phyloP scores from a whole-genome alignment of 1,140 invertebrate genomes.

The Habropoda laboriosa region DNA sequence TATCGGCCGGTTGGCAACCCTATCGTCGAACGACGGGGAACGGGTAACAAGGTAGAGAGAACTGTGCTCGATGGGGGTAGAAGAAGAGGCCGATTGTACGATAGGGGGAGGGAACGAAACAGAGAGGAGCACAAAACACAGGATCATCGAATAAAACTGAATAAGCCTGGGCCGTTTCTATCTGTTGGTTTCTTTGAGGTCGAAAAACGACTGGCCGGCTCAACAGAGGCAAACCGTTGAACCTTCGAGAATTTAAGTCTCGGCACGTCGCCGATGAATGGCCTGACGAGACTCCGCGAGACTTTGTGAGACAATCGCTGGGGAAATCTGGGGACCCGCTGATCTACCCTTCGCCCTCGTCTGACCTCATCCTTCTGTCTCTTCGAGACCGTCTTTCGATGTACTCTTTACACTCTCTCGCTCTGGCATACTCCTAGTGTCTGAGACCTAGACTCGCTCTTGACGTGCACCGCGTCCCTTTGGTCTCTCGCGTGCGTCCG shows the following conservation, averaged over 20 bases:
- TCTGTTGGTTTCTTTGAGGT: slow-evolving; percentile 35
- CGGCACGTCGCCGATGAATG: slow-evolving; percentile 81
- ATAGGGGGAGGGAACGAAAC: background rate
- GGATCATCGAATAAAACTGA: slow-evolving; percentile 54
- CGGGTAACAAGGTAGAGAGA: slow-evolving; percentile 65
- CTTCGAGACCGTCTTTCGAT: slow-evolving; percentile 6
- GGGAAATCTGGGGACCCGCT: slow-evolving; percentile 79
- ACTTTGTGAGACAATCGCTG: slow-evolving; percentile 80
- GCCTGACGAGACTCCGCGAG: slow-evolving; percentile 79
- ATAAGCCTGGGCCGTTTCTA: slow-evolving; percentile 24
- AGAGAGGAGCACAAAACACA: background rate
- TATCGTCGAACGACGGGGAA: slow-evolving; percentile 62
- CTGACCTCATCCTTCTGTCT: slow-evolving; percentile 11
- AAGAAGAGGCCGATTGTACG: slow-evolving; percentile 10
- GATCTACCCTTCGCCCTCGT: slow-evolving; percentile 54
- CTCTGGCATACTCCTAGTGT: slow-evolving; percentile 32
- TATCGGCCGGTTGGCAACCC: slow-evolving; percentile 75
- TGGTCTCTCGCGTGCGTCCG: slow-evolving; percentile 49
- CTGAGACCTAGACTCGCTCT: background rate
- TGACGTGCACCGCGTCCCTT: slow-evolving; percentile 4
- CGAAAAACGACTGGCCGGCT: slow-evolving; percentile 41
- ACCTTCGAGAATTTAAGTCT: slow-evolving; percentile 76
- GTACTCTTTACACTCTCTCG: slow-evolving; percentile 22
- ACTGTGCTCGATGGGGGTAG: background rate
- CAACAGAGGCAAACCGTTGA: slow-evolving; percentile 59